These are phyloP conservation scores for Typhlichthys subterraneus DNA, from an alignment of 2,797 vertebrate species.

Conservation along the genomic window DNA sequence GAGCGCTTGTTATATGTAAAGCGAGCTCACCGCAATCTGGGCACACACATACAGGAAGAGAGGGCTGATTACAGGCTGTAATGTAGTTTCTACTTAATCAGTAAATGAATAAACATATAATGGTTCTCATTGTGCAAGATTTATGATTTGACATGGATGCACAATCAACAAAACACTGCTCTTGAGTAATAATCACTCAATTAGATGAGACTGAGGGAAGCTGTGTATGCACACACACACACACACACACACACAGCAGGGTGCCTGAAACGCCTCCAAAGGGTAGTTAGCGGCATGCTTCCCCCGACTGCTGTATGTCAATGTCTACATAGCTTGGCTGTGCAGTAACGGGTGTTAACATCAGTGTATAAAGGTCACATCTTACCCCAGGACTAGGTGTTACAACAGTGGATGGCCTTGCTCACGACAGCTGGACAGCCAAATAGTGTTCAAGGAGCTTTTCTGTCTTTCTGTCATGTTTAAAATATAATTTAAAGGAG, in stretches of 20 bases:
- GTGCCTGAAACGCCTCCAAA: constrained; percentile 17
- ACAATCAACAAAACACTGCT: constrained; percentile 55
- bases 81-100: constrained; percentile 51
- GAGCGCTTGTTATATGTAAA: constrained; percentile 16
- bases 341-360: constrained; percentile 4
- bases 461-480: too few species aligned
- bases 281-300: constrained; percentile 26
- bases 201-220: constrained; percentile 25
- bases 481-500: too few species aligned
- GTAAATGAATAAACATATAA: constrained; percentile 58
- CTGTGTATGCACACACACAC: constrained; percentile 1
- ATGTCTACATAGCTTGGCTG: constrained; percentile 18
- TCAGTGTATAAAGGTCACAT: constrained; percentile 26
- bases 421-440: too few species aligned
- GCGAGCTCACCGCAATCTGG: constrained; percentile 35
- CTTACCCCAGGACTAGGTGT: constrained; percentile 3
- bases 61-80: constrained; percentile 13
- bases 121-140: constrained; percentile 46
- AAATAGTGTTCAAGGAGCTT: too few species aligned
- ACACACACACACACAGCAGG: not conserved
- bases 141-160: constrained; percentile 38
- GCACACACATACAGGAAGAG: constrained; percentile 8
- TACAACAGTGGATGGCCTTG: constrained; percentile 2
- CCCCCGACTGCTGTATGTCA: constrained; percentile 13
- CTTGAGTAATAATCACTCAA: constrained; percentile 41